Evolutionary conservation across 2,888 invertebrate genomes (phyloP).

Genomic region (Pherbina coryleti): DNA sequence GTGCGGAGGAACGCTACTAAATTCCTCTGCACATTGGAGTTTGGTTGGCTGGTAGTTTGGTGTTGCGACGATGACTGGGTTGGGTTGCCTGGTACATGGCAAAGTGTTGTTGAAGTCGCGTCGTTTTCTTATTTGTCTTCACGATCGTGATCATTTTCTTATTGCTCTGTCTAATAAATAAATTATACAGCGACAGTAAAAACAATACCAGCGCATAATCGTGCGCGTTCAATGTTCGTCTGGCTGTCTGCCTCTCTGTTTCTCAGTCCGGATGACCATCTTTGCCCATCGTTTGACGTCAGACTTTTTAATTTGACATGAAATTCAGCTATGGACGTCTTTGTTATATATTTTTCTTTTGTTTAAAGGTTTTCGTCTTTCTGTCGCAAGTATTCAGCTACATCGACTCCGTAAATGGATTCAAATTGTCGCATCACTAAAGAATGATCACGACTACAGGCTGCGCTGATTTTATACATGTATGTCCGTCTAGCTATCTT

Average conservation of each 20-base stretch:
- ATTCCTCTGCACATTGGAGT: not conserved
- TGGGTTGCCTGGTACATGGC: not conserved
- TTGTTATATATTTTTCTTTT: no score
- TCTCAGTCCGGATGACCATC: constrained; percentile 13
- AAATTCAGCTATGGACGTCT: not conserved
- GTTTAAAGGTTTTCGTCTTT: no score
- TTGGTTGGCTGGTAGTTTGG: not conserved
- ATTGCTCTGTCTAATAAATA: constrained; percentile 28
- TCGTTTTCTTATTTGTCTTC: not conserved
- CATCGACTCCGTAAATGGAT: no score
- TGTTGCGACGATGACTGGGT: not conserved
- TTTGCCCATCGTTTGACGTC: not conserved
- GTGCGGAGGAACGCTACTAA: not conserved
- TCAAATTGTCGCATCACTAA: no score
- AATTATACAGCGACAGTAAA: constrained; percentile 5
- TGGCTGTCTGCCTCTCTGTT: not conserved
- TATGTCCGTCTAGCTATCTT: no score
- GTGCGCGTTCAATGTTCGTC: not conserved
- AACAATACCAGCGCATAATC: constrained; percentile 11
- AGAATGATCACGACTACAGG: no score
- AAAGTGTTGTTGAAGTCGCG: not conserved
- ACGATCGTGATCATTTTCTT: constrained; percentile 25
- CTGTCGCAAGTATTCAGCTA: no score
- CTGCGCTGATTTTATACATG: no score
- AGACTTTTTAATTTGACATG: not conserved